Conservation (phyloP, 2,797 vertebrate genomes). For the Acanthurus lineatus region DNA sequence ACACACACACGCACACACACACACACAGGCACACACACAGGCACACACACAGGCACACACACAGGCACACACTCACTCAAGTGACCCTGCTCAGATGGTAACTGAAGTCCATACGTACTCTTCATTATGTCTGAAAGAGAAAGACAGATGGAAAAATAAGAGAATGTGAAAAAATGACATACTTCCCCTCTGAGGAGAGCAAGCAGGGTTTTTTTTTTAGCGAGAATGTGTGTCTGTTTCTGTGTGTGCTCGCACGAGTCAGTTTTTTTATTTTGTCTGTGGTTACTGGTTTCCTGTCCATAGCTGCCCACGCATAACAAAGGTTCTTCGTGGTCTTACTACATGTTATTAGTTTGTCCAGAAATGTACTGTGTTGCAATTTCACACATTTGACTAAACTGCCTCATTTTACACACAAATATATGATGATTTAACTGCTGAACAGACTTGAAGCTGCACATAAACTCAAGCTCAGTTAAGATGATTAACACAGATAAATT, state of each 20-base stretch:
- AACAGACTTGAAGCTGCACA: background rate
- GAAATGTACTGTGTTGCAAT: background rate
- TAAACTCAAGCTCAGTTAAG: background rate
- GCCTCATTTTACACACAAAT: background rate
- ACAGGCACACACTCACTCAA: background rate
- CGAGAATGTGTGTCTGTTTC: background rate
- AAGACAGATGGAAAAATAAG: slow-evolving; percentile 43
- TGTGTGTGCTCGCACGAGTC: background rate
- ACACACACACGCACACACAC: background rate
- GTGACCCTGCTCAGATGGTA: slow-evolving; percentile 1
- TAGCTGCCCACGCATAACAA: no score
- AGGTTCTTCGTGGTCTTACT: no score
- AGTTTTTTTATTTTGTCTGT: no score
- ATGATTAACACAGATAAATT: background rate
- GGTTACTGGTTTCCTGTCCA: no score
- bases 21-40: background rate
- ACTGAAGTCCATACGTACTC: slow-evolving; percentile 14
- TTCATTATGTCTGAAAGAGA: slow-evolving; percentile 23
- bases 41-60: background rate
- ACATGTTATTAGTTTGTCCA: background rate
- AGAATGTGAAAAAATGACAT: slow-evolving; percentile 25
- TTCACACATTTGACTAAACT: slow-evolving; percentile 3
- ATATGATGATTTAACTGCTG: background rate
- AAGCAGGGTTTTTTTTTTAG: slow-evolving; percentile 19
- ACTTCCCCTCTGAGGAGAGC: slow-evolving; percentile 38